Conservation (phyloP, 2,797 vertebrate genomes). For the Rousettus madagascariensis region DNA sequence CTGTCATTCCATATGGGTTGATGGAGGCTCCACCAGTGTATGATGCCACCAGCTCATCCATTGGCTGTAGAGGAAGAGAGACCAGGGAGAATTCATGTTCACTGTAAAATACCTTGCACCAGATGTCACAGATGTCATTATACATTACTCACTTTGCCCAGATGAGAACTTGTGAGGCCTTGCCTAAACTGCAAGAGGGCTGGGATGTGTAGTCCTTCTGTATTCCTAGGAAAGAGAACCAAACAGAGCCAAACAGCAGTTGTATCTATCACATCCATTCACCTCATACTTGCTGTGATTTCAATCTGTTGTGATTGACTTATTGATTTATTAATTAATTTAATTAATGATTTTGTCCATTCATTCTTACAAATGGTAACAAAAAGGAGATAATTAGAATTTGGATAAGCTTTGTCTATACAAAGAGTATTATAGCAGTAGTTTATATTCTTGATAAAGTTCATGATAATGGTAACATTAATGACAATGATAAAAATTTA, state of each 20-base stretch:
- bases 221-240: neutral
- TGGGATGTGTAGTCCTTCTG: neutral
- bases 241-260: neutral
- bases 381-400: constrained; percentile 3
- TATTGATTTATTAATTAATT: no score
- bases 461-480: neutral
- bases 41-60: neutral
- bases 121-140: neutral
- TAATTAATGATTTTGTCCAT: neutral
- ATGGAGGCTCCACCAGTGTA: neutral
- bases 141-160: neutral
- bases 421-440: neutral
- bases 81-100: neutral
- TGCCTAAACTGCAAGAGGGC: neutral
- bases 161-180: neutral
- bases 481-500: neutral
- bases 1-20: neutral
- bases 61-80: neutral
- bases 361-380: neutral
- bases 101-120: neutral
- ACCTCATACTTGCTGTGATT: neutral
- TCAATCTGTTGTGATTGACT: neutral
- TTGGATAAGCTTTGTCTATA: neutral
- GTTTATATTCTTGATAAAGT: constrained; percentile 24
- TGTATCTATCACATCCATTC: neutral